Conservation (phyloP, 2,888 invertebrate species). For the Iselma pallidipennis region DNA sequence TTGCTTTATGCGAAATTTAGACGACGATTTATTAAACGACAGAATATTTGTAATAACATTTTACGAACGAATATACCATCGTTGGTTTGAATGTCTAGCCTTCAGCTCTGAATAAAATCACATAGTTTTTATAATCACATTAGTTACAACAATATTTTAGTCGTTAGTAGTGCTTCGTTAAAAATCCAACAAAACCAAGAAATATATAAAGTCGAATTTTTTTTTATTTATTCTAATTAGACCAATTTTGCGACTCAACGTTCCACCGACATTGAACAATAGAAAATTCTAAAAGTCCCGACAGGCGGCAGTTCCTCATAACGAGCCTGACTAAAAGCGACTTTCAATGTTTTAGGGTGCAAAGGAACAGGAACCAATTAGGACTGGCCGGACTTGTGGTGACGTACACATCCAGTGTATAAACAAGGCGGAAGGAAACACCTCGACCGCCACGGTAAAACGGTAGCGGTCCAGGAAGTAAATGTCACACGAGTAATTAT, state of each 20-base stretch:
- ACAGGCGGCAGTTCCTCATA: slow-evolving; percentile 3
- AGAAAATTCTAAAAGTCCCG: background rate
- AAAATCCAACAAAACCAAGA: too few relatives aligned
- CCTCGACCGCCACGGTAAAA: slow-evolving; percentile 24
- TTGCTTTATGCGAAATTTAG: background rate
- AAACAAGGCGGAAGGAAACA: slow-evolving; percentile 34
- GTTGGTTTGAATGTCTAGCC: too few relatives aligned
- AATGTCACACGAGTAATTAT: slow-evolving; percentile 28
- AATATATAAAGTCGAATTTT: too few relatives aligned
- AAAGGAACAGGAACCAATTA: slow-evolving; percentile 42
- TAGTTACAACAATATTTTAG: too few relatives aligned
- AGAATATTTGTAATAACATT: too few relatives aligned
- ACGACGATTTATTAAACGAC: background rate
- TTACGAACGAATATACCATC: too few relatives aligned
- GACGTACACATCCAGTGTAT: slow-evolving; percentile 15
- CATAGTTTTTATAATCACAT: too few relatives aligned
- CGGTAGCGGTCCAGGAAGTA: slow-evolving; percentile 22
- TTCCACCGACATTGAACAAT: background rate
- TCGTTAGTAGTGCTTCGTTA: too few relatives aligned
- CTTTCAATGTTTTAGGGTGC: slow-evolving; percentile 14
- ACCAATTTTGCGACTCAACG: background rate
- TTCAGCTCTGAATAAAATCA: too few relatives aligned
- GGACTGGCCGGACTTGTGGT: slow-evolving; percentile 37
- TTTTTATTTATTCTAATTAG: background rate
- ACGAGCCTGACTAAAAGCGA: slow-evolving; percentile 8